Evolutionary conservation across 2,888 invertebrate genomes (phyloP), one percentile per base, ranked within the genome.

Genomic region (Troides helena): DNA sequence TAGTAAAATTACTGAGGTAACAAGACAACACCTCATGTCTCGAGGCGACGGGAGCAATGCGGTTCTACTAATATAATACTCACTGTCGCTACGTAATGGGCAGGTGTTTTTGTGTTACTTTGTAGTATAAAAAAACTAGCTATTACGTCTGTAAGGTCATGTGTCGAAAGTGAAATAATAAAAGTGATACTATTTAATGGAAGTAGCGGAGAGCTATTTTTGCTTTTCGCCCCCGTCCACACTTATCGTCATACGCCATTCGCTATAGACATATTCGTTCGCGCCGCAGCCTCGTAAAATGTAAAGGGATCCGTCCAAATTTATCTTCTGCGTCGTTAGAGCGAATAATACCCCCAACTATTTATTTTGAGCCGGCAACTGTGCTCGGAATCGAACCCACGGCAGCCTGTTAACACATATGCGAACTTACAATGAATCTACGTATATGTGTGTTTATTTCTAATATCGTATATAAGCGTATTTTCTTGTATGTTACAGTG

Each of bases 321-420:
- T 85, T 85, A 86, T 86, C 86, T 86, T 84, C 79, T 78, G 79
- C 80, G 74, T 82, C 85, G 86, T 84, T 85, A 85, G 83, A 85
- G 84, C 85, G 86, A 83, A 85, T 87, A 87, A 87, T 86, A 82
- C 84, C 80, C 76, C 82, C 80, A 84, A 84, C 85, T 87, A 85
- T 86, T 87, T 82, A 80, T 82, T 80, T 80, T 75, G 73, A 71
- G 74, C 74, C 46, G 58, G 70, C 66, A 71, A 71, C 70, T 66
- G 72, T 66, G 67, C 65, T 68, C 62, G 65, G 68, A 69, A 74
- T 74, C 71, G 67, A 72, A 60, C 30, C 50, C 50, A 18, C 25
- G 1, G 63, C 30, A 6, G 39, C 21, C 17, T 39, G 21, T 46
- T 21, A 59, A 63, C 58, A 63, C 58, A 39, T 64, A 39, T 68